phyloP scores from a whole-genome alignment of 2,888 invertebrate genomes.

The Aleiodes leptofemur region DNA sequence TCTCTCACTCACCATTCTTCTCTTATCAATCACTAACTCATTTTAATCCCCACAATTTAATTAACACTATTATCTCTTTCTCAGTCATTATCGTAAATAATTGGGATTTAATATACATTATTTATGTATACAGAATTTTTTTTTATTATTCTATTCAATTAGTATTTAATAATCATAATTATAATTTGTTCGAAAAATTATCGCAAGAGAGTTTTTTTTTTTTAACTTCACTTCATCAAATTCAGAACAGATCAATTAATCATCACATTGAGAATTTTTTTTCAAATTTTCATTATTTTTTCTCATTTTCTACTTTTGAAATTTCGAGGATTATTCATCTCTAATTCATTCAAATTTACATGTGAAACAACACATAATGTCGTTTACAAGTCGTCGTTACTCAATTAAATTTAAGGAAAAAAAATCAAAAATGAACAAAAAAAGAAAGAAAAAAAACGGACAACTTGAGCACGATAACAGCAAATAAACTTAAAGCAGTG shows the following conservation, averaged over 20 bases:
- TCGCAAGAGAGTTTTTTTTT: background rate
- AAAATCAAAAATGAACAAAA: background rate
- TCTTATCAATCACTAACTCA: background rate
- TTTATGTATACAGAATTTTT: slow-evolving; percentile 28
- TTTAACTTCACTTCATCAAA: background rate
- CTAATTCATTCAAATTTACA: slow-evolving; percentile 27
- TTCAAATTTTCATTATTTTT: background rate
- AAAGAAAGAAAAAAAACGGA: slow-evolving; percentile 7
- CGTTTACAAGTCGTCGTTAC: slow-evolving; percentile 28
- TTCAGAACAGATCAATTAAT: slow-evolving; percentile 27
- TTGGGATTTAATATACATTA: slow-evolving; percentile 18
- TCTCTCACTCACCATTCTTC: slow-evolving; percentile 7
- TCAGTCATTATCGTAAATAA: slow-evolving; percentile 30
- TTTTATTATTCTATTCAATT: slow-evolving; percentile 1
- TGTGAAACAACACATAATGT: slow-evolving; percentile 27
- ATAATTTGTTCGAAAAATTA: slow-evolving; percentile 25
- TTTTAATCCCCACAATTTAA: background rate
- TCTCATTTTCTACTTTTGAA: background rate
- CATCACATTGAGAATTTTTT: slow-evolving; percentile 28
- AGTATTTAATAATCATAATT: slow-evolving; percentile 20
- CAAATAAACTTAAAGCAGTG: slow-evolving; percentile 33
- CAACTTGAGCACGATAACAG: slow-evolving; percentile 35
- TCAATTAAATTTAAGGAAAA: background rate
- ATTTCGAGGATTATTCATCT: background rate
- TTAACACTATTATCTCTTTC: slow-evolving; percentile 1